Evolutionary conservation across 37 sponge, comb jelly and placozoan genomes (phyloP).

Genomic region (Beroe forskalii): DNA sequence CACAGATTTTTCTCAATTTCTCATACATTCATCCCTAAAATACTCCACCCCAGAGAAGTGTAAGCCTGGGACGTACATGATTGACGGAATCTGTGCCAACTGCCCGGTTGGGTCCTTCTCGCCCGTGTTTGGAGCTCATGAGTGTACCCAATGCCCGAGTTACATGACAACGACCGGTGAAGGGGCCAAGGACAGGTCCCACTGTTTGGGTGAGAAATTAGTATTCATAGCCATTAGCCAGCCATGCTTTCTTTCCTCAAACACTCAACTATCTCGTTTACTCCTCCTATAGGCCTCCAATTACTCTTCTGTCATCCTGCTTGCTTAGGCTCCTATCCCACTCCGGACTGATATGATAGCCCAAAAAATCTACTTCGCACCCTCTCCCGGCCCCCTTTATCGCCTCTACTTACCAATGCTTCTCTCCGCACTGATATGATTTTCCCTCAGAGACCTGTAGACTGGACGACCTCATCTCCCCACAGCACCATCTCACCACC

Average conservation of each 20-base stretch:
- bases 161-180: background rate
- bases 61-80: background rate
- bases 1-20: too few species aligned
- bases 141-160: constrained; percentile 3
- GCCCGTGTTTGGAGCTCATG: background rate
- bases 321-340: too few species aligned
- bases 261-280: too few species aligned
- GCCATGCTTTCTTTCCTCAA: too few species aligned
- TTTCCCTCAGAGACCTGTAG: background rate
- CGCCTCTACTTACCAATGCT: too few species aligned
- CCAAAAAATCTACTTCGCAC: too few species aligned
- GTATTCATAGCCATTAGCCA: too few species aligned
- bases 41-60: background rate
- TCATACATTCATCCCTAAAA: too few species aligned
- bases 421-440: background rate
- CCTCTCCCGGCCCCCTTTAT: too few species aligned
- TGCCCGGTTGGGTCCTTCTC: constrained; percentile 15
- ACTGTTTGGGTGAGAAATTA: constrained; percentile 13
- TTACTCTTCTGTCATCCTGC: too few species aligned
- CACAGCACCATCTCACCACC: background rate
- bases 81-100: background rate
- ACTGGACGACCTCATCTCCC: background rate
- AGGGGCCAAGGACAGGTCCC: background rate
- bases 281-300: too few species aligned
- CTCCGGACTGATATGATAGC: too few species aligned